Evolutionary conservation across 1,140 invertebrate genomes (phyloP), one percentile per base, ranked within the genome.

Genomic region (Hycleus phaleratus): DNA sequence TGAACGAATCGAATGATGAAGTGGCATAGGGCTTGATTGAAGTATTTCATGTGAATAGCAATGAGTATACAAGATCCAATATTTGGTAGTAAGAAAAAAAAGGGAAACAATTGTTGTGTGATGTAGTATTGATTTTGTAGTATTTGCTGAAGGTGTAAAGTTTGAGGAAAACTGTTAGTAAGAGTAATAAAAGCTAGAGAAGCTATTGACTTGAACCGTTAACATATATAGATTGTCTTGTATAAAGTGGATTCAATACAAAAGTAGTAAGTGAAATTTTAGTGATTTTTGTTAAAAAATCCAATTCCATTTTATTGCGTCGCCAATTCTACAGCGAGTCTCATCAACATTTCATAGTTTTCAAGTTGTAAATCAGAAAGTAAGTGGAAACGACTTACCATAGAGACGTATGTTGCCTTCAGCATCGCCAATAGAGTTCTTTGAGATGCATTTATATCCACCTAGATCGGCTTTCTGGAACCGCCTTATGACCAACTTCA

Each of bases 381-480:
- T 60, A 62, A 61, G 62, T 60, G 59, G 57, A 48, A 49, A 44
- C 53, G 49, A 53, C 84, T 84, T 77, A 95, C 92, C 89, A 70
- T 93, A 93, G 43, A 95, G 79, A 60, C 88, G 81, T 68, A 95
- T 93, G 60, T 85, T 87, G 45, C 90, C 89, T 69, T 91, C 88
- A 10, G 91, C 91, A 60, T 88, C 88, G 2, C 92, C 92, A 56
- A 95, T 86, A 38, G 87, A 89, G 76, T 95, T 96, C 73, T 93
- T 91, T 11, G 91, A 93, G 59, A 93, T 91, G 75, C 93, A 96
- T 69, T 90, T 92, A 77, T 95, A 96, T 8, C 87, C 85, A 2
- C 91, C 91, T 66, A 91, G 85, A 75, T 96, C 93, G 38, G 80
- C 80, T 47, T 82, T 78, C 51, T 89, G 83, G 38, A 95, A 80